A percentile compares a stretch with the other conserved stretches of the same genome.
Conservation (phyloP, 2,888 invertebrate species). For the Philhelius pedissequus region DNA sequence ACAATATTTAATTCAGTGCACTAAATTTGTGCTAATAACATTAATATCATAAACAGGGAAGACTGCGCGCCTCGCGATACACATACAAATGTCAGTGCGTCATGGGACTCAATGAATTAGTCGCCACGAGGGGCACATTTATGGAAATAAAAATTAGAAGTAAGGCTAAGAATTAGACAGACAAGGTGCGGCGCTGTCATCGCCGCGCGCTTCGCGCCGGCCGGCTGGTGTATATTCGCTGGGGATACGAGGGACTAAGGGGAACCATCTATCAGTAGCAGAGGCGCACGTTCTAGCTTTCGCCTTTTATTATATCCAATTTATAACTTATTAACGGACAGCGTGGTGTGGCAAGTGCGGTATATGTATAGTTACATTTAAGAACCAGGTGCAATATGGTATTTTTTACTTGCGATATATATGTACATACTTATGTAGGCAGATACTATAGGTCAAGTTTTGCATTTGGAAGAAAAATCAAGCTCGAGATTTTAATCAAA, state of each 20-base stretch:
- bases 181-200: slow-evolving; percentile 16
- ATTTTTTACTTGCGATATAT: no score
- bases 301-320: background rate
- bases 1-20: slow-evolving; percentile 29
- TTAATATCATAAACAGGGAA: slow-evolving; percentile 53
- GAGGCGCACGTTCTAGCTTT: slow-evolving; percentile 1
- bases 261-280: background rate
- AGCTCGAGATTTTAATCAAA: no score
- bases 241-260: background rate
- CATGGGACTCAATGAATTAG: slow-evolving; percentile 42
- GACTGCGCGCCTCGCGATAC: slow-evolving; percentile 21
- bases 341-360: background rate
- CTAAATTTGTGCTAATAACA: slow-evolving; percentile 61
- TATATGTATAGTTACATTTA: no score
- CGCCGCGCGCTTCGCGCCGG: background rate
- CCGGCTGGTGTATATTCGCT: background rate
- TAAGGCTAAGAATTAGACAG: slow-evolving; percentile 19
- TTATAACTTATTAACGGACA: background rate
- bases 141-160: slow-evolving; percentile 3
- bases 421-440: no score
- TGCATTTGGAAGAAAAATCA: no score
- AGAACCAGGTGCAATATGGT: background rate
- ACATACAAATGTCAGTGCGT: slow-evolving; percentile 25
- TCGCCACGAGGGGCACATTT: slow-evolving; percentile 5
- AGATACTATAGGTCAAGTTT: no score